Percentiles rank a stretch among this genome's conserved stretches.
Conservation (phyloP, 2,888 invertebrate species). For the Caenorhabditis afra region DNA sequence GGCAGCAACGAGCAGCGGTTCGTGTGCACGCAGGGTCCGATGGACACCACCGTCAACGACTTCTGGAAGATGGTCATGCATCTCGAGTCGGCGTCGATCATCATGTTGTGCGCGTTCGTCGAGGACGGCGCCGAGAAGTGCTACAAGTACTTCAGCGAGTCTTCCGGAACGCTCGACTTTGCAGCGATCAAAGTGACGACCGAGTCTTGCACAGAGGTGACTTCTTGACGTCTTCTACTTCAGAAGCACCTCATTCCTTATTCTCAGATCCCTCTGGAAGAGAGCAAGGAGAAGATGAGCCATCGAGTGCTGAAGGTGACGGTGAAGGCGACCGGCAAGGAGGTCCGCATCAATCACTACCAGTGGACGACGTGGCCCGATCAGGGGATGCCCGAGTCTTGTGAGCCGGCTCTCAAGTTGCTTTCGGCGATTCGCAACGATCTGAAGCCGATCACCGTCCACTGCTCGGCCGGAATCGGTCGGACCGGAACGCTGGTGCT, state of each 20-base stretch:
- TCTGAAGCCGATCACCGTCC: conserved; percentile 39
- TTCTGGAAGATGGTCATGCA: conserved; percentile 44
- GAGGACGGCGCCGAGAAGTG: conserved; percentile 45
- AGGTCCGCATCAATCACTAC: conserved; percentile 22
- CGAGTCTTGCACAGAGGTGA: conserved; percentile 20
- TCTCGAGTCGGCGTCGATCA: conserved; percentile 22
- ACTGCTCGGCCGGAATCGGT: conserved; percentile 53
- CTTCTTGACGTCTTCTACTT: not conserved
- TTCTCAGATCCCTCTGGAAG: too few relatives aligned
- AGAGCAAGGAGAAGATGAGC: conserved; percentile 13
- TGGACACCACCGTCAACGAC: conserved; percentile 33
- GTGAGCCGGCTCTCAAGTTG: conserved; percentile 21
- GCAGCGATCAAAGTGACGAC: conserved; percentile 11
- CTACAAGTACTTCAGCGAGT: conserved; percentile 38
- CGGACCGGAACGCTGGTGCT: conserved; percentile 49
- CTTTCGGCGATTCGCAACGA: conserved; percentile 20
- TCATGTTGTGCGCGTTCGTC: conserved; percentile 42
- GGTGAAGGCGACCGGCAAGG: conserved; percentile 25
- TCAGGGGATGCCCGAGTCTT: conserved; percentile 47
- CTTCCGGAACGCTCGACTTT: not conserved
- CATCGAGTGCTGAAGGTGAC: conserved; percentile 16
- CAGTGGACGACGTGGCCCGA: conserved; percentile 49
- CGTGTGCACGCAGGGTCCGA: conserved; percentile 47
- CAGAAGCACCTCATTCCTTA: not conserved
- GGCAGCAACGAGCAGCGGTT: conserved; percentile 34